These are phyloP conservation scores for Trilocha varians DNA, from an alignment of 2,888 invertebrate genomes.

Conservation along the genomic window DNA sequence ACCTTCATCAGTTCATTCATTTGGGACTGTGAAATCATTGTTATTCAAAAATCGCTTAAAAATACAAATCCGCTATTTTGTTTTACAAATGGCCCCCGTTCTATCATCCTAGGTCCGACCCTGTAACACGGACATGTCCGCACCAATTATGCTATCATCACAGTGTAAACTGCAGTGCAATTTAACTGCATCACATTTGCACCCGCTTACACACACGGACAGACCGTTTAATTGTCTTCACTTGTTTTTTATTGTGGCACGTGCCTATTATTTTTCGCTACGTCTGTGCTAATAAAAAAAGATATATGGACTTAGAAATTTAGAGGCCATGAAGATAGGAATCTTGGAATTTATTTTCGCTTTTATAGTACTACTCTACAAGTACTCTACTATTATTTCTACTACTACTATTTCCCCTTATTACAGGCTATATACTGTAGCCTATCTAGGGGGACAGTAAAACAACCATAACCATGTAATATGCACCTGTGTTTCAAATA, in stretches of 20 bases:
- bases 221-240: slow-evolving; percentile 13
- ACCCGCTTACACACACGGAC: slow-evolving; percentile 13
- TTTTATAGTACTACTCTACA: too few species aligned
- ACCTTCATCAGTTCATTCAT: too few species aligned
- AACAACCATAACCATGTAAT: too few species aligned
- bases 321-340: too few species aligned
- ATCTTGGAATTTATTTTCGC: too few species aligned
- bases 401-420: too few species aligned
- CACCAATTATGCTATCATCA: slow-evolving; percentile 11
- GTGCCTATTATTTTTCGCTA: slow-evolving; percentile 1
- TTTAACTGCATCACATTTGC: slow-evolving; percentile 10
- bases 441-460: too few species aligned
- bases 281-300: neutral
- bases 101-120: neutral
- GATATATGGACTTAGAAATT: neutral
- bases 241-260: slow-evolving; percentile 14
- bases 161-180: slow-evolving; percentile 11
- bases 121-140: neutral
- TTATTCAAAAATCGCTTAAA: too few species aligned
- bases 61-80: neutral
- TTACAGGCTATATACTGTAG: too few species aligned
- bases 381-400: too few species aligned
- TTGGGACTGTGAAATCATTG: too few species aligned
- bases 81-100: neutral
- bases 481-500: too few species aligned